Evolutionary conservation across 2,888 invertebrate species (phyloP).

Genomic region (Pollenia angustigena): DNA sequence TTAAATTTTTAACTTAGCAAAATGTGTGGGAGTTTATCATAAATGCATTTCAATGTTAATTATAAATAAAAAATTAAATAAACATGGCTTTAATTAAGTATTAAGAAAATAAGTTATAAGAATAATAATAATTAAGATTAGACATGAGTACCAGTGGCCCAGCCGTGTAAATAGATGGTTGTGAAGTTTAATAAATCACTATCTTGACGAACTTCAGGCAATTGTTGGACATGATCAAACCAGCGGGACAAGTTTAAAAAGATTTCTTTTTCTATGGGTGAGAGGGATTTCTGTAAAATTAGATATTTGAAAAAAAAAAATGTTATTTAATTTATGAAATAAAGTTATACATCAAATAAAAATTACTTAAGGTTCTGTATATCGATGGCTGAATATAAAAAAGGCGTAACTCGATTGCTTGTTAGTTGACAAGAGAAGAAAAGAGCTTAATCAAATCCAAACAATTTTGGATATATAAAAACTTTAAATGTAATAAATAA

Average conservation of each 20-base stretch:
- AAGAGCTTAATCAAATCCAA: no score
- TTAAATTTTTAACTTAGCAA: conserved; percentile 14
- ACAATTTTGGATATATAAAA: no score
- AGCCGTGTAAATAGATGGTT: conserved; percentile 83
- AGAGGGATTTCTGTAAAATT: conserved; percentile 86
- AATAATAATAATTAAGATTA: conserved; percentile 73
- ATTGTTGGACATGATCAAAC: conserved; percentile 91
- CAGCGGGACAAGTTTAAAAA: conserved; percentile 90
- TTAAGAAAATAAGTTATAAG: not conserved
- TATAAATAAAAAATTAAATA: conserved; percentile 47
- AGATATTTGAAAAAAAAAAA: not conserved
- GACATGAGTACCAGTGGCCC: conserved; percentile 83
- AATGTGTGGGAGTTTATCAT: conserved; percentile 9
- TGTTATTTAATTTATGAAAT: no score
- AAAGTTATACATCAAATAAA: no score
- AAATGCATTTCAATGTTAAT: conserved; percentile 18
- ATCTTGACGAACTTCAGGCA: conserved; percentile 86
- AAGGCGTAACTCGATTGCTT: no score
- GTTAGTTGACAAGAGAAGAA: no score
- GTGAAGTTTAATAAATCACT: conserved; percentile 82
- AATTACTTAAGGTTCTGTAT: no score
- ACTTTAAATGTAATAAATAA: no score
- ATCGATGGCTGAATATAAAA: no score
- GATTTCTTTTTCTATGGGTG: conserved; percentile 88
- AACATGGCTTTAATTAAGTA: conserved; percentile 53